phyloP scores from a whole-genome alignment of 2,113 vertebrate species.

The Dasypus novemcinctus region DNA sequence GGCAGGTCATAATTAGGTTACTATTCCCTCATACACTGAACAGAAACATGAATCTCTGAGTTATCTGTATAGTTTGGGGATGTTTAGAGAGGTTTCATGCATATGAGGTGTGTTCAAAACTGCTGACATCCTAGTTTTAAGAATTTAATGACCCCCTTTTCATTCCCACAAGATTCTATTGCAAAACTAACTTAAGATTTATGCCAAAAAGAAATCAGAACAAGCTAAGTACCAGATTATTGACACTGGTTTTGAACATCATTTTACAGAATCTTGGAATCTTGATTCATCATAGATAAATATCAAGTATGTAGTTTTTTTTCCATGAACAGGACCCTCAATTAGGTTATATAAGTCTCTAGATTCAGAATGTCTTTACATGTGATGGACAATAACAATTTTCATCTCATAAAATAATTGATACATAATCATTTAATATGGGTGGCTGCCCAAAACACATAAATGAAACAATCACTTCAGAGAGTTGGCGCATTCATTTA shows the following conservation, averaged over 20 bases:
- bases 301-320: not conserved
- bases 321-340: not conserved
- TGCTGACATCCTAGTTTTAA: not conserved
- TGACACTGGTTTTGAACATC: not conserved
- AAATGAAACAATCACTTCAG: not conserved
- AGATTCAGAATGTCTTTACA: not conserved
- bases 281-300: slow-evolving; percentile 18
- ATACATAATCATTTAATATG: not conserved
- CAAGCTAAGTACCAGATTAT: not conserved
- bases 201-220: not conserved
- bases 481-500: not conserved
- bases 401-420: not conserved
- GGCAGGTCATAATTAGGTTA: slow-evolving; percentile 4
- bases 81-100: not conserved
- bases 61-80: not conserved
- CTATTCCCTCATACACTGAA: not conserved
- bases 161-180: not conserved
- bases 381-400: not conserved
- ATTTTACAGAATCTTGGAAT: not conserved
- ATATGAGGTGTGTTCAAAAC: not conserved
- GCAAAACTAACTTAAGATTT: not conserved
- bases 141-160: not conserved
- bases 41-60: not conserved
- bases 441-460: not conserved
- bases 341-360: not conserved